These are phyloP conservation scores for Machimus rusticus DNA, from an alignment of 2,888 invertebrate species.

Conservation along the genomic window DNA sequence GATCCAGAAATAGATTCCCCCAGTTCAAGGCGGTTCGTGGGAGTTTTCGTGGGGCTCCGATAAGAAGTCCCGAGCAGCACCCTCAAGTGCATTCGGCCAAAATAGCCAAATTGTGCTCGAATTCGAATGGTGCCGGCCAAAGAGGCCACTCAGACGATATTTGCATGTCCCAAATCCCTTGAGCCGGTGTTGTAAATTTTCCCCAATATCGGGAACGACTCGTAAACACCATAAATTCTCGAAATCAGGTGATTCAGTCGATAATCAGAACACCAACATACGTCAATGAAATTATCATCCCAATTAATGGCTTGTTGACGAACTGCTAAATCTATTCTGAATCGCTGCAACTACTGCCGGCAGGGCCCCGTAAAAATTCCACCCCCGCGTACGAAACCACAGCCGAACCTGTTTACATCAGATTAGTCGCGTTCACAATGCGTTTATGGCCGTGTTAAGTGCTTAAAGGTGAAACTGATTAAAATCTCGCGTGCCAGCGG, in stretches of 20 bases:
- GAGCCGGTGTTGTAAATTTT: not conserved
- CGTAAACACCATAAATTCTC: not conserved
- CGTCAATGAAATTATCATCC: not conserved
- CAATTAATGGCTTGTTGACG: not conserved
- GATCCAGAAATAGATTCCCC: not conserved
- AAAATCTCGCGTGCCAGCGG: slow-evolving; percentile 26
- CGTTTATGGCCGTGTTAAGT: slow-evolving; percentile 27
- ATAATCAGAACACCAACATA: not conserved
- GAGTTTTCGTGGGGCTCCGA: not conserved
- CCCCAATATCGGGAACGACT: not conserved
- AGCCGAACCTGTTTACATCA: slow-evolving; percentile 10
- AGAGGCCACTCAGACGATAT: not conserved
- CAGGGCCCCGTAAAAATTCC: not conserved
- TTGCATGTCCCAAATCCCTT: not conserved
- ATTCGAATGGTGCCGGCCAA: not conserved
- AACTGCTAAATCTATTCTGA: not conserved
- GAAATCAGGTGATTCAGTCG: not conserved
- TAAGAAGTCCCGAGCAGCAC: not conserved
- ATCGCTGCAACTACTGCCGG: not conserved
- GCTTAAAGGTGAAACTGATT: slow-evolving; percentile 35
- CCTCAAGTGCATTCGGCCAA: not conserved
- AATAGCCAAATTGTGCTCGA: not conserved
- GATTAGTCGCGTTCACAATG: slow-evolving; percentile 15
- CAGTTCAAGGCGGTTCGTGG: not conserved
- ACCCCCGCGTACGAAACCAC: not conserved